These are phyloP conservation scores for Epizoanthus illoricatus DNA, from an alignment of 92 coral and sea anemone species.

Conservation along the genomic window DNA sequence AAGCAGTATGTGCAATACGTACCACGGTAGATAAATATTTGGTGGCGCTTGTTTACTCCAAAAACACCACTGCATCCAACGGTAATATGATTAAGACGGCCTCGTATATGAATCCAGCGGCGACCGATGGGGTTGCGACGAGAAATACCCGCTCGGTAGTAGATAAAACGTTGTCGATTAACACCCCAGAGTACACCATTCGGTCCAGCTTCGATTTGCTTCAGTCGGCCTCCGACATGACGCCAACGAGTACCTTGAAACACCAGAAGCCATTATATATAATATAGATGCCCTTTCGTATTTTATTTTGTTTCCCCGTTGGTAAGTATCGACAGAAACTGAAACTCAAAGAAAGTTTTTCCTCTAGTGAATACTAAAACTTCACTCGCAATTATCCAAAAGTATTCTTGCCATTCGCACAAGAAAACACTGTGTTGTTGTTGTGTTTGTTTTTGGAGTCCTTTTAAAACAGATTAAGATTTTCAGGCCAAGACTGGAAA, in stretches of 20 bases:
- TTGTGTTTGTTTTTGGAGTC: too few species aligned
- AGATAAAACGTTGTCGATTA: neutral
- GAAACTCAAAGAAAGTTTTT: too few species aligned
- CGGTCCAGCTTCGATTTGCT: slow-evolving; percentile 34
- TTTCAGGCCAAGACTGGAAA: too few species aligned
- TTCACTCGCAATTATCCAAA: too few species aligned
- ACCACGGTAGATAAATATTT: slow-evolving; percentile 19
- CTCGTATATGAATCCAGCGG: slow-evolving; percentile 11
- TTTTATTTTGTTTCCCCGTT: too few species aligned
- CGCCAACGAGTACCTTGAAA: slow-evolving; percentile 20
- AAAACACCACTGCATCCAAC: slow-evolving; percentile 35
- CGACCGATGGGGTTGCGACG: slow-evolving; percentile 13
- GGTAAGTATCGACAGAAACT: too few species aligned
- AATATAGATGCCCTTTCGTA: too few species aligned
- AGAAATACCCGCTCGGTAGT: slow-evolving; percentile 1
- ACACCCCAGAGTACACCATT: slow-evolving; percentile 24
- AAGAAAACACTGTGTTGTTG: too few species aligned
- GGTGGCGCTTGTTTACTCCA: neutral
- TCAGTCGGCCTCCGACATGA: slow-evolving; percentile 14
- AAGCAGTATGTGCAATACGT: neutral
- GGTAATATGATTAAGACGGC: slow-evolving; percentile 2
- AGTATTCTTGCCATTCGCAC: too few species aligned
- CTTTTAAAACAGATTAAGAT: too few species aligned
- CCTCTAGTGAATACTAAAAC: too few species aligned
- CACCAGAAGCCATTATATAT: too few species aligned